These are phyloP conservation scores for Phasianus colchicus DNA, from an alignment of 2,113 vertebrate species.

Conservation along the genomic window DNA sequence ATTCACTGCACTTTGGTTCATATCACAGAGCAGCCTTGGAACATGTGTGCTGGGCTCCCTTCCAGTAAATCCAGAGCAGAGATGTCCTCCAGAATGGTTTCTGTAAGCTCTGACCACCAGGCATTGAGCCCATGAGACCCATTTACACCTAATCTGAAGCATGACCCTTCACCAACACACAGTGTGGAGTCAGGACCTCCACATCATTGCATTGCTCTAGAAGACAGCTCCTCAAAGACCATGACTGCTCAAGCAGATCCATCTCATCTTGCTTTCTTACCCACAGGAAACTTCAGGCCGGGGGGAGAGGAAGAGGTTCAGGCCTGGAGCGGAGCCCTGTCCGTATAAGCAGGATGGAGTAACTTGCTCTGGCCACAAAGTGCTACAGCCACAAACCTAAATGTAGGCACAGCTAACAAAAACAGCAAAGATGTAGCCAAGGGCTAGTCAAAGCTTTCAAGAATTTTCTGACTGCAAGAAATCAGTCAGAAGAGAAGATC, in stretches of 20 bases:
- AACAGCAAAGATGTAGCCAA: background rate
- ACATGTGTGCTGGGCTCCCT: background rate
- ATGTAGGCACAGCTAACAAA: background rate
- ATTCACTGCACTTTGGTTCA: background rate
- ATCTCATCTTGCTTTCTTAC: background rate
- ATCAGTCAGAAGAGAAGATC: background rate
- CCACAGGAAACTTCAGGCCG: background rate
- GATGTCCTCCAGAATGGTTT: background rate
- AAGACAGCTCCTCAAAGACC: background rate
- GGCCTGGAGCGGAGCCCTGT: conserved; percentile 10
- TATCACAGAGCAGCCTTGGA: background rate
- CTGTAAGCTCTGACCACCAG: background rate
- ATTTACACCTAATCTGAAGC: background rate
- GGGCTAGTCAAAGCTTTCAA: background rate
- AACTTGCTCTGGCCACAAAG: background rate
- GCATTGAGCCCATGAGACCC: background rate
- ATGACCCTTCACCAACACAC: background rate
- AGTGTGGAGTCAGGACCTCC: background rate
- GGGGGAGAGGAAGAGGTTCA: background rate
- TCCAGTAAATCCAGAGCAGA: background rate
- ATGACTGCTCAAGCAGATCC: accelerated
- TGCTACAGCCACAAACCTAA: background rate
- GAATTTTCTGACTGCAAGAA: background rate
- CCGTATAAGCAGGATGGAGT: background rate
- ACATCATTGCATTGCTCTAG: background rate